Evolutionary conservation across 64 coral and sea anemone species (phyloP), one percentile per base, ranked within the genome.

Genomic region (Dendrophyllia cribrosa): DNA sequence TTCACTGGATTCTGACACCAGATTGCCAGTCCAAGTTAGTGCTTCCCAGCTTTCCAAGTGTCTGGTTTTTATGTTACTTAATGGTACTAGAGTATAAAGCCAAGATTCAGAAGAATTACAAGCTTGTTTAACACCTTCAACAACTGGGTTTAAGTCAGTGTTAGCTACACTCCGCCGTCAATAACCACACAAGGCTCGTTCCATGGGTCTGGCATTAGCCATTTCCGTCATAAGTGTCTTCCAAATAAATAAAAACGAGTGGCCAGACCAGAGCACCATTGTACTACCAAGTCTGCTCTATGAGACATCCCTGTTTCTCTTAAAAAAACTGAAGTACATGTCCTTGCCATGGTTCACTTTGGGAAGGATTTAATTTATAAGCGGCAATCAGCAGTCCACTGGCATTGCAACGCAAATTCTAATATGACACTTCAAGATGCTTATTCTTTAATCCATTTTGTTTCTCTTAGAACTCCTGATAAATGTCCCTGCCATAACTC

Each of bases 71-170:
- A 89, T 89, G 73, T 50, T 78, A 78, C 75, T 70, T 24, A 78
- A 77, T 78, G 88, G 88, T 20, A 55, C 88, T 66, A 89, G 65
- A 34, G 78, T 89, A 43, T 52, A 89, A 66, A 78, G 74, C 58
- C 87, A 89, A 44, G 87, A 89, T 78, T 65, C 46, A 8, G 74
- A 89, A 16, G 87, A 89, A 76, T 89, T 74, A 13, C 87, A 89
- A 53, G 87, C 87, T 66, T 89, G 72, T 77, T 74, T 89, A 75
- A 89, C 87, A 6, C 77, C 78, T 76, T 73, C 87, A 70, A 13
- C 75, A 90, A 51, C 21, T 88, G 16, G 86, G 86, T 12, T 47
- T 88, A 17, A n/a, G n/a, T n/a, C n/a, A 75, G 70, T 58, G 43
- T 74, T 3, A 74, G 68, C 7, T 88, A 76, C 25, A n/a, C 58